These are phyloP conservation scores for Zaprionus nigranus DNA, from an alignment of 1,140 invertebrate genomes.

Conservation along the genomic window DNA sequence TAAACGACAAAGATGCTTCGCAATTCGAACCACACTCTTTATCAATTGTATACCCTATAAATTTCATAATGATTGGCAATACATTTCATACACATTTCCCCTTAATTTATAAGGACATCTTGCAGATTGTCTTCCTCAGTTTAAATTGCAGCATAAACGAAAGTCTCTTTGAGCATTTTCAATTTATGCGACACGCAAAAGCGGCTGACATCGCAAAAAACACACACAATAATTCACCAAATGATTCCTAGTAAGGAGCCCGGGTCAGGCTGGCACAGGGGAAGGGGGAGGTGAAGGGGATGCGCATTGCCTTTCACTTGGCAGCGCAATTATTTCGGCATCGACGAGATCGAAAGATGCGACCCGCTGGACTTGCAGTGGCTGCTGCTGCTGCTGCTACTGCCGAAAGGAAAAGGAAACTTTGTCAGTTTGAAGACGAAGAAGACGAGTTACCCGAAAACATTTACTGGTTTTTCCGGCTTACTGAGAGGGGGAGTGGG, in stretches of 20 bases:
- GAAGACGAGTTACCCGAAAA: conserved; percentile 34
- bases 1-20: neutral
- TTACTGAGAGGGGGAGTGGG: conserved; percentile 3
- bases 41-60: neutral
- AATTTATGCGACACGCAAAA: conserved; percentile 6
- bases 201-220: neutral
- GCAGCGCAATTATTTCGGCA: conserved; percentile 40
- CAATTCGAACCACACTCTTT: neutral
- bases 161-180: neutral
- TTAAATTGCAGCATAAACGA: neutral
- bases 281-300: neutral
- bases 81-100: neutral
- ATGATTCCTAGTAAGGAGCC: conserved; percentile 15
- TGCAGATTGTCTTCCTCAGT: neutral
- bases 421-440: conserved; percentile 50
- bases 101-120: neutral
- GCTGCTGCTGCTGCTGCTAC: too few species aligned
- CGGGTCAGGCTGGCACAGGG: neutral
- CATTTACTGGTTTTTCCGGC: conserved; percentile 46
- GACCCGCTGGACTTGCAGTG: neutral
- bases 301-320: conserved; percentile 42
- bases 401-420: conserved; percentile 61
- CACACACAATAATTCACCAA: conserved; percentile 6
- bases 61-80: neutral
- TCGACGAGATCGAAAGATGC: conserved; percentile 15